Percentiles rank a stretch among this genome's conserved stretches.
phyloP scores from a whole-genome alignment of 2,113 vertebrate genomes.

The Heterocephalus glaber region DNA sequence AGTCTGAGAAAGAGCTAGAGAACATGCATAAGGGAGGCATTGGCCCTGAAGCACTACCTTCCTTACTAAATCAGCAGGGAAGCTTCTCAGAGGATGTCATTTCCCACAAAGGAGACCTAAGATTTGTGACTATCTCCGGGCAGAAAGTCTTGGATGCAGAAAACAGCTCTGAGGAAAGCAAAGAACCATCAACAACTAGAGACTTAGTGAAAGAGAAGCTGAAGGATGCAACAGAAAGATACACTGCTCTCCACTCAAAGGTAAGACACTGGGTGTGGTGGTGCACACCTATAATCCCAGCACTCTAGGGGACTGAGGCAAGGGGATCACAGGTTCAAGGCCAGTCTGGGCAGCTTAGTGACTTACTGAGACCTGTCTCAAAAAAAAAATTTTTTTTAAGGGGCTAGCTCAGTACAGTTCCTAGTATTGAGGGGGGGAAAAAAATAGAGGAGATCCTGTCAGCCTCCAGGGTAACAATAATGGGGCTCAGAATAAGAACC shows the following conservation, averaged over 20 bases:
- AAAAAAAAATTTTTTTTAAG: no score
- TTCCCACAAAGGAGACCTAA: slow-evolving; percentile 97
- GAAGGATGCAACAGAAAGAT: slow-evolving; percentile 91
- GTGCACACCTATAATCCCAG: neutral
- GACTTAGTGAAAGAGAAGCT: slow-evolving; percentile 90
- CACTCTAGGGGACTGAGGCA: neutral
- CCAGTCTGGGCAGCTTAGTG: neutral
- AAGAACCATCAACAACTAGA: slow-evolving; percentile 84
- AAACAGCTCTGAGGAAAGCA: slow-evolving; percentile 81
- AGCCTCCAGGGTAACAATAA: neutral
- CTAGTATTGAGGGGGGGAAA: neutral
- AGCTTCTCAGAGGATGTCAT: slow-evolving; percentile 95
- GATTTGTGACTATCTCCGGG: slow-evolving; percentile 96
- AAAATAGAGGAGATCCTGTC: neutral
- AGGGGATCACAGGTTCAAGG: neutral
- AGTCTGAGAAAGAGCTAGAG: slow-evolving; percentile 90
- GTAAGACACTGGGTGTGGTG: slow-evolving; percentile 77
- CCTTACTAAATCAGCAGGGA: slow-evolving; percentile 82
- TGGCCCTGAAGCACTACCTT: slow-evolving; percentile 84
- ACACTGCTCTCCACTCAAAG: slow-evolving; percentile 91
- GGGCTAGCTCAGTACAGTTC: neutral
- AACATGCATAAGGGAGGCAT: slow-evolving; percentile 85
- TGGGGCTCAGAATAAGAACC: neutral
- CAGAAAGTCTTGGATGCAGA: slow-evolving; percentile 94
- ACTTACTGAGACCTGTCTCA: no score